A percentile compares a stretch with the other conserved stretches of the same genome.
phyloP scores from a whole-genome alignment of 2,797 vertebrate species.

The Melanotaenia maccullochi region DNA sequence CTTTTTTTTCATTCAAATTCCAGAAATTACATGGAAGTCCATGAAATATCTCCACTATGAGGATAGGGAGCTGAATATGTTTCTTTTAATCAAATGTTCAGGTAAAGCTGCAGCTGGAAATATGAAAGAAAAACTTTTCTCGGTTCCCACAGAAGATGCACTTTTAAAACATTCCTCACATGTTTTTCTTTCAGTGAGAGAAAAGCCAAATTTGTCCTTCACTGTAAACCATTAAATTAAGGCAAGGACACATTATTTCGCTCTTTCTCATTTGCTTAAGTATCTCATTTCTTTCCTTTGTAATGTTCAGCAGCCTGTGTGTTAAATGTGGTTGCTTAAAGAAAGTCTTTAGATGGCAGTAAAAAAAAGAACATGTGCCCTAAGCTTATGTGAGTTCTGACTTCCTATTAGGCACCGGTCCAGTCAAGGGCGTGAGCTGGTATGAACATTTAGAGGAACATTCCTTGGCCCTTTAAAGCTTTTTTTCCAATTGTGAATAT shows the following conservation, averaged over 20 bases:
- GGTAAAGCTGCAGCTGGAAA: conserved; percentile 44
- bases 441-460: neutral
- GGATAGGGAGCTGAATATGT: conserved; percentile 18
- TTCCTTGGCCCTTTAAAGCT: neutral
- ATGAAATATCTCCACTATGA: conserved; percentile 27
- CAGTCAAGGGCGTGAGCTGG: neutral
- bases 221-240: conserved; percentile 41
- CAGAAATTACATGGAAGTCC: conserved; percentile 24
- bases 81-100: conserved; percentile 43
- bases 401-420: neutral
- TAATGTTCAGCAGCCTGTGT: neutral
- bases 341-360: neutral
- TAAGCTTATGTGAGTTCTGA: neutral
- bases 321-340: neutral
- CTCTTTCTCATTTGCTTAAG: neutral
- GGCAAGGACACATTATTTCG: conserved; percentile 6
- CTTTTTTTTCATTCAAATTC: conserved; percentile 47
- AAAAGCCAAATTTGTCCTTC: conserved; percentile 61
- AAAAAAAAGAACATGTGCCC: neutral
- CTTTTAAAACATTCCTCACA: conserved; percentile 60
- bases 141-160: conserved; percentile 34
- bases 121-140: conserved; percentile 13
- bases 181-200: conserved; percentile 57
- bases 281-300: neutral
- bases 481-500: neutral